Percentiles rank a stretch among this genome's conserved stretches.
These are phyloP conservation scores for Conistra vaccinii DNA, from an alignment of 2,888 invertebrate genomes.

Conservation along the genomic window DNA sequence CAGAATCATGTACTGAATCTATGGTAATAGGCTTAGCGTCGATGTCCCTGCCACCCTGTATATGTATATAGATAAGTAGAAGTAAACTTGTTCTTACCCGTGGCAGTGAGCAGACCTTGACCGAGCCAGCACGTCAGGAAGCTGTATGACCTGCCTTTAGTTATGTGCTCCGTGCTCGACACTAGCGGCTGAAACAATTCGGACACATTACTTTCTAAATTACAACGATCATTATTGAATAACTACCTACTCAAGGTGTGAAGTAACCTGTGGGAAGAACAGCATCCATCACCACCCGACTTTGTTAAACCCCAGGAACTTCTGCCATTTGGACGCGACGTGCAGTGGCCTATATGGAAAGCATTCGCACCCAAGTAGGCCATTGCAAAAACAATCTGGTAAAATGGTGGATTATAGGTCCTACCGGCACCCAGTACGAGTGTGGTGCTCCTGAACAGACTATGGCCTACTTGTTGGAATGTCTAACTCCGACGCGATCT, in stretches of 20 bases:
- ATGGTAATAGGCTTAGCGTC: no score
- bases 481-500: no score
- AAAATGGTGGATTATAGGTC: neutral
- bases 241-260: neutral
- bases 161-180: conserved; percentile 85
- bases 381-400: neutral
- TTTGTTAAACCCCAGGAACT: neutral
- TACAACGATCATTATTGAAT: neutral
- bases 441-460: neutral
- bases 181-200: conserved; percentile 82
- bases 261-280: neutral
- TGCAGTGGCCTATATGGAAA: neutral
- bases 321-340: neutral
- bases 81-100: conserved; percentile 71
- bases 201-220: neutral
- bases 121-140: conserved; percentile 88
- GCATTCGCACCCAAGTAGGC: neutral
- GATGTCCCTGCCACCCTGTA: no score
- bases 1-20: no score
- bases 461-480: no score
- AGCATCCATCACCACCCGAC: neutral
- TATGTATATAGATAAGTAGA: no score
- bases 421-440: neutral
- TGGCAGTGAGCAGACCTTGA: conserved; percentile 90
- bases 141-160: conserved; percentile 89